phyloP scores from a whole-genome alignment of 64 coral and sea anemone species.

The Cladopsammia gracilis region DNA sequence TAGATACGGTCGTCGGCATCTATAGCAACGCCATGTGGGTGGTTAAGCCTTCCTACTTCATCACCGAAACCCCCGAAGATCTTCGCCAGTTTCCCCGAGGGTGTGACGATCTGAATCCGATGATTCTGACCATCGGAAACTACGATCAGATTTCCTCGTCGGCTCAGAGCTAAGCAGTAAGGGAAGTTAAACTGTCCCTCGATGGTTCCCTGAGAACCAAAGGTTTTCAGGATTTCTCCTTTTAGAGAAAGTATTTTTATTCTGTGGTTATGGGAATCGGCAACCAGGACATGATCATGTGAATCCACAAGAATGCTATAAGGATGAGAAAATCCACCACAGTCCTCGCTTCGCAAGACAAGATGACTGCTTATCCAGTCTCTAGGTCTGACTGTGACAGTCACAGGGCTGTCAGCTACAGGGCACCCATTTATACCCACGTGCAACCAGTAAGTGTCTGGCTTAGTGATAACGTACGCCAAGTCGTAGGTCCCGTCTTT shows the following conservation, averaged over 20 bases:
- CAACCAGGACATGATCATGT: constrained; percentile 51
- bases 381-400: constrained; percentile 71
- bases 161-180: constrained; percentile 61
- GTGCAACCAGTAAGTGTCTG: constrained; percentile 65
- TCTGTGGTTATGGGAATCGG: constrained; percentile 81
- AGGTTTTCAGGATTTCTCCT: constrained; percentile 41
- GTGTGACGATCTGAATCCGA: constrained; percentile 71
- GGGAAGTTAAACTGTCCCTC: constrained; percentile 80
- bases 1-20: constrained; percentile 55
- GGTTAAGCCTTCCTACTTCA: constrained; percentile 60
- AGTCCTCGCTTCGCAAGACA: constrained; percentile 65
- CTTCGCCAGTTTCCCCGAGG: constrained; percentile 33
- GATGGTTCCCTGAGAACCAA: constrained; percentile 52
- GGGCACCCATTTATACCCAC: constrained; percentile 70
- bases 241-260: constrained; percentile 64
- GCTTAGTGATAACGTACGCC: constrained; percentile 66
- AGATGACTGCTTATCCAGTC: constrained; percentile 77
- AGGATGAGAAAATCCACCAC: constrained; percentile 74
- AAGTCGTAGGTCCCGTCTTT: constrained; percentile 69
- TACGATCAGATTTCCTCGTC: constrained; percentile 32
- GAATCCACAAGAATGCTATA: constrained; percentile 55
- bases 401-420: constrained; percentile 53
- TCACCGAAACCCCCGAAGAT: constrained; percentile 69
- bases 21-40: constrained; percentile 73
- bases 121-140: constrained; percentile 88